Conservation (phyloP, 2,113 vertebrate species). For the Engraulis encrasicolus region DNA sequence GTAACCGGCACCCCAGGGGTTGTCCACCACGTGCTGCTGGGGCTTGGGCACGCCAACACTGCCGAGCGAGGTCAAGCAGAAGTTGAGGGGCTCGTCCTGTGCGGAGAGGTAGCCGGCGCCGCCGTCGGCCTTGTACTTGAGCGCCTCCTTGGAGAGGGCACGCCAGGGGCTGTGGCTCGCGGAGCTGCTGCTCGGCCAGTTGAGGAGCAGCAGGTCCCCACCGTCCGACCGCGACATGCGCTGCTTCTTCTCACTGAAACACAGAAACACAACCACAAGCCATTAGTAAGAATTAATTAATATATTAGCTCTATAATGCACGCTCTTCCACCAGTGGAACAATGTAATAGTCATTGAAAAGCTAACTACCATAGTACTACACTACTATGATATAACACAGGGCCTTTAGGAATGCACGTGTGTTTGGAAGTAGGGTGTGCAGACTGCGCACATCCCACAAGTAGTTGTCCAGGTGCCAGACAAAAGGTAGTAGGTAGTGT, state of each 20-base stretch:
- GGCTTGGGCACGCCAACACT: conserved; percentile 64
- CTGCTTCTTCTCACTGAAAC: conserved; percentile 50
- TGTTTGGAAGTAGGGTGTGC: too few relatives aligned
- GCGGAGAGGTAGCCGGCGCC: conserved; percentile 57
- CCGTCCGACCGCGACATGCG: conserved; percentile 52
- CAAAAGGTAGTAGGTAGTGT: too few relatives aligned
- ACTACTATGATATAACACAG: too few relatives aligned
- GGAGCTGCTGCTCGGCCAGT: conserved; percentile 56
- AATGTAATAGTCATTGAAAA: too few relatives aligned
- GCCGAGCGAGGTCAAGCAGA: conserved; percentile 60
- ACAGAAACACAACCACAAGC: neutral
- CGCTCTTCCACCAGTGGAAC: too few relatives aligned
- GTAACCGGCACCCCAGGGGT: conserved; percentile 50
- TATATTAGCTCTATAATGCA: too few relatives aligned
- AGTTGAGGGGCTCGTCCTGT: conserved; percentile 56
- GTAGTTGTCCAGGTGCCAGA: too few relatives aligned
- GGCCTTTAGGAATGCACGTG: too few relatives aligned
- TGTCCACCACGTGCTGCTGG: conserved; percentile 51
- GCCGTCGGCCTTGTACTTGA: conserved; percentile 63
- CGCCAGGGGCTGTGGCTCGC: conserved; percentile 65
- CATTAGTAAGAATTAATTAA: too few relatives aligned
- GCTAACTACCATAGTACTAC: too few relatives aligned
- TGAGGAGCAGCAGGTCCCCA: conserved; percentile 57
- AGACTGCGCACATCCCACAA: too few relatives aligned
- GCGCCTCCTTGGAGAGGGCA: conserved; percentile 55